Evolutionary conservation across 2,113 vertebrate genomes (phyloP).

Genomic region (Falcunculus frontatus): DNA sequence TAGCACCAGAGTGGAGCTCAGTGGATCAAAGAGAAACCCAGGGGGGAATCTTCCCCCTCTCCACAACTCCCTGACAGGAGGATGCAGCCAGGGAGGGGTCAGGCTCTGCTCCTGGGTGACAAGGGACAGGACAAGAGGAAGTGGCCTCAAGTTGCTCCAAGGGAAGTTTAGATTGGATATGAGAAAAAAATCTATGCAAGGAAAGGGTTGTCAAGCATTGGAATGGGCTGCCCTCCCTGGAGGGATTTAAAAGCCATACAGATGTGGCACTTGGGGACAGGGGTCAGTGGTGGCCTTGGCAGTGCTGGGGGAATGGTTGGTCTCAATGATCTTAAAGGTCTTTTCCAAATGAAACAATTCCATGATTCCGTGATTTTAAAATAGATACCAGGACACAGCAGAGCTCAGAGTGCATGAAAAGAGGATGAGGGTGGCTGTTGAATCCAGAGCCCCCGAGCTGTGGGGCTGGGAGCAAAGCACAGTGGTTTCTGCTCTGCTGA

Average conservation of each 20-base stretch:
- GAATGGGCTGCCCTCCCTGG: neutral
- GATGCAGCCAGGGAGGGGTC: neutral
- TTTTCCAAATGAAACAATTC: neutral
- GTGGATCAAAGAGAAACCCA: neutral
- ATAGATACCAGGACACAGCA: fast-evolving
- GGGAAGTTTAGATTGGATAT: neutral
- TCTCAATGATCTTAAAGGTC: neutral
- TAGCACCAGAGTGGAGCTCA: neutral
- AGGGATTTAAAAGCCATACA: neutral
- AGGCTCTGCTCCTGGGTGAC: neutral
- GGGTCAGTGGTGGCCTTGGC: neutral
- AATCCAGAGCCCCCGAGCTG: neutral
- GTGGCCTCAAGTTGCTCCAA: neutral
- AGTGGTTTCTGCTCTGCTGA: neutral
- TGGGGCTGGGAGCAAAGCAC: neutral
- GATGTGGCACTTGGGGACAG: neutral
- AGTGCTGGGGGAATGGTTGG: neutral
- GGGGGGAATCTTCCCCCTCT: neutral
- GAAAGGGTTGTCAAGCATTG: fast-evolving
- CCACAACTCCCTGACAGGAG: neutral
- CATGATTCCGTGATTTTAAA: neutral
- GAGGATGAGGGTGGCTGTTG: neutral
- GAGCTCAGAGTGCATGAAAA: neutral
- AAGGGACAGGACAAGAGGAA: neutral
- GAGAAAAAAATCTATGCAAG: neutral